These are phyloP conservation scores for Lepus americanus DNA, from an alignment of 2,113 vertebrate species.

Conservation along the genomic window DNA sequence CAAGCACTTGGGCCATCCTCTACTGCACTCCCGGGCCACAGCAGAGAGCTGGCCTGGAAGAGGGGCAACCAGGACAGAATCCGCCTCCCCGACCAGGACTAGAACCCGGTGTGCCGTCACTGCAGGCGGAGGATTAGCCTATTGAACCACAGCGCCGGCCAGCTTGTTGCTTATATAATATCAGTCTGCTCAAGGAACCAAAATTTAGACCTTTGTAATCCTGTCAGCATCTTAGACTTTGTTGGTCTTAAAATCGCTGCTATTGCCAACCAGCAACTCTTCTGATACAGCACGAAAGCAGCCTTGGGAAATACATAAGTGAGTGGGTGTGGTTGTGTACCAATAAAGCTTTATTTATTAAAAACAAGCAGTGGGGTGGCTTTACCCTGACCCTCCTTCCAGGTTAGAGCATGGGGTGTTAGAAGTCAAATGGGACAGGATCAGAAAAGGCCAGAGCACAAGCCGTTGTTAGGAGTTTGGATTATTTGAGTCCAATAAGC, in stretches of 20 bases:
- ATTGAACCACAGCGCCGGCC: no score
- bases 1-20: no score
- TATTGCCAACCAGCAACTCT: not conserved
- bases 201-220: not conserved
- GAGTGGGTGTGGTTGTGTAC: not conserved
- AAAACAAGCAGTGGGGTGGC: not conserved
- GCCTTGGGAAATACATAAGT: not conserved
- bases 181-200: not conserved
- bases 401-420: not conserved
- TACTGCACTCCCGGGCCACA: no score
- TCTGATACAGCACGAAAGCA: not conserved
- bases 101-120: no score
- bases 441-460: not conserved
- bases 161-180: not conserved
- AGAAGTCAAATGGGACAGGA: not conserved
- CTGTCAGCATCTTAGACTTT: not conserved
- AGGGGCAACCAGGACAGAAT: no score
- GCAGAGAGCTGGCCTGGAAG: no score
- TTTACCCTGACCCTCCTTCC: not conserved
- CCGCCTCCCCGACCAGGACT: no score
- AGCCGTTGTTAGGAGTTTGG: not conserved
- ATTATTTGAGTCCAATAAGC: not conserved
- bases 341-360: constrained; percentile 45
- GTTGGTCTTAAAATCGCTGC: not conserved
- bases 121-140: no score